phyloP scores from a whole-genome alignment of 2,797 vertebrate genomes.

The Halcyon leucocephala region DNA sequence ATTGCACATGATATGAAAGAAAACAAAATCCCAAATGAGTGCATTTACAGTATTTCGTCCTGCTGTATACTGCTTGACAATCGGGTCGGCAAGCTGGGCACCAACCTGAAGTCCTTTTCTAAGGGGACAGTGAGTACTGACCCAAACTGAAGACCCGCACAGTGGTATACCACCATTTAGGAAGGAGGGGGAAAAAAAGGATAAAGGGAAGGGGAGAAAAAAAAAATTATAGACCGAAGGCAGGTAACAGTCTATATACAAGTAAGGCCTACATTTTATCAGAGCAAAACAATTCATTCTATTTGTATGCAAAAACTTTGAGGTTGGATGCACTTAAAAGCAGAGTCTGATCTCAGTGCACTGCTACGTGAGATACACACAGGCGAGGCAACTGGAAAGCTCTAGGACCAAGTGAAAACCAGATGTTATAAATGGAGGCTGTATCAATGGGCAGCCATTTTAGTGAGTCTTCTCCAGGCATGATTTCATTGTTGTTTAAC shows the following conservation, averaged over 20 bases:
- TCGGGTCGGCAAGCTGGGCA: slow-evolving; percentile 71
- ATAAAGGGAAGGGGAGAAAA: background rate
- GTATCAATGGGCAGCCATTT: slow-evolving; percentile 57
- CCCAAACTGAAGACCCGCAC: slow-evolving; percentile 70
- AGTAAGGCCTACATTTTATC: slow-evolving; percentile 98
- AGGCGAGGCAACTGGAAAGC: slow-evolving; percentile 85
- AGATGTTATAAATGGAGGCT: slow-evolving; percentile 71
- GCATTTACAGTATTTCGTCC: slow-evolving; percentile 94
- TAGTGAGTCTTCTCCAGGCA: slow-evolving; percentile 67
- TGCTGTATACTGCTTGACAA: slow-evolving; percentile 81
- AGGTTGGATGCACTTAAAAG: slow-evolving; percentile 86
- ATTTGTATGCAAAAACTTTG: slow-evolving; percentile 87
- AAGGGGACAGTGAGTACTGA: slow-evolving; percentile 60
- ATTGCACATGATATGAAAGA: slow-evolving; percentile 98
- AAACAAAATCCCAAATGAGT: slow-evolving; percentile 91
- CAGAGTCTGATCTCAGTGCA: slow-evolving; percentile 81
- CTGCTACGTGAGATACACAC: slow-evolving; percentile 81
- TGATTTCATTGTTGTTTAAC: slow-evolving; percentile 65
- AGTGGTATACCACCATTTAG: slow-evolving; percentile 77
- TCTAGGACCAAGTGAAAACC: slow-evolving; percentile 76
- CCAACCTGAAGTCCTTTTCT: slow-evolving; percentile 61
- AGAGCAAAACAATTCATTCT: slow-evolving; percentile 92
- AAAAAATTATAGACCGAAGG: slow-evolving; percentile 78
- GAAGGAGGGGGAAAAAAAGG: background rate
- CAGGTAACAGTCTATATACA: slow-evolving; percentile 92